These are phyloP conservation scores for Pyrochroa serraticornis DNA, from an alignment of 2,888 invertebrate species.

Conservation along the genomic window DNA sequence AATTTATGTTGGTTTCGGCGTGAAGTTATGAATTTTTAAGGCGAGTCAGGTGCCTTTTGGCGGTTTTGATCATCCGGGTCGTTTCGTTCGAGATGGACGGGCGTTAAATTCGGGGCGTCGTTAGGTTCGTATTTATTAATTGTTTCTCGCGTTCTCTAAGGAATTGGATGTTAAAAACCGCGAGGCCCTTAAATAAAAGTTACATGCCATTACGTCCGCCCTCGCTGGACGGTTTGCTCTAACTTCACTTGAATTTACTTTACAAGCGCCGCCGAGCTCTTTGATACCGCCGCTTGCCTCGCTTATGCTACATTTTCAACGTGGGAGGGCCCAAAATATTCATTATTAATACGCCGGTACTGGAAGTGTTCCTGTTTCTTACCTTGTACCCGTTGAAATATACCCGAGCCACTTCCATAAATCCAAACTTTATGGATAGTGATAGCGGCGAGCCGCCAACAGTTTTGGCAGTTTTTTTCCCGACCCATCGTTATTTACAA, in stretches of 20 bases:
- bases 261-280: conserved; percentile 42
- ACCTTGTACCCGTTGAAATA: conserved; percentile 37
- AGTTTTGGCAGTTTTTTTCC: conserved; percentile 19
- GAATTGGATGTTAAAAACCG: conserved; percentile 9
- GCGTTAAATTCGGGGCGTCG: conserved; percentile 8
- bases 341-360: conserved; percentile 39
- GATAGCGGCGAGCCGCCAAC: conserved; percentile 21
- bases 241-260: conserved; percentile 34
- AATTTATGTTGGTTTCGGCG: no score
- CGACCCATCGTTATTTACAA: conserved; percentile 7
- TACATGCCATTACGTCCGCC: conserved; percentile 19
- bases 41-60: conserved; percentile 4
- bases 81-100: conserved; percentile 1
- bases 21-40: no score
- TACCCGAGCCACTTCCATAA: conserved; percentile 30
- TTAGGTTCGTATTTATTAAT: conserved; percentile 6
- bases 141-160: conserved; percentile 8
- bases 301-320: conserved; percentile 50
- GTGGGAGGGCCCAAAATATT: conserved; percentile 54
- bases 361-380: conserved; percentile 38
- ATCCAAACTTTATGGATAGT: conserved; percentile 22
- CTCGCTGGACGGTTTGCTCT: conserved; percentile 17
- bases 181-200: conserved; percentile 15
- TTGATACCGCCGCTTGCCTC: conserved; percentile 43
- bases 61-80: background rate